Evolutionary conservation across 2,797 vertebrate genomes (phyloP), one percentile per base, ranked within the genome.

Genomic region (Anabacerthia variegaticeps): DNA sequence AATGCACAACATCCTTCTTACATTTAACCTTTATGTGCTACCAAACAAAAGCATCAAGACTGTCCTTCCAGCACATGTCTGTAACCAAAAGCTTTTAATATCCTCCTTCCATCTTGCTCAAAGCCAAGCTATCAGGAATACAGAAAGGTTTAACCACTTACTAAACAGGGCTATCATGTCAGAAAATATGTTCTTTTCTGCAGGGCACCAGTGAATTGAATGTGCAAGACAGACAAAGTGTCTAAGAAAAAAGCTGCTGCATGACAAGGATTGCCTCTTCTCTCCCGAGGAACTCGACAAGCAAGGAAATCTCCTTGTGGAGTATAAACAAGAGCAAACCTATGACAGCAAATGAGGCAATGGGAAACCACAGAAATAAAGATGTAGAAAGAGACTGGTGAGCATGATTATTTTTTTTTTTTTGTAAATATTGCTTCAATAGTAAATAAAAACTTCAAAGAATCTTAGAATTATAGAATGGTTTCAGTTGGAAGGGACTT

Each of bases 61-160:
- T 86, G 73, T 82, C 91, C 85, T 95, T 76, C 59, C 68, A 92
- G 93, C 48, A 69, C n/a, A 52, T 1, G 2, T 34, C 63, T 87
- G 67, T 54, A 87, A 74, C 52, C 34, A 74, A 94, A 93, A 95
- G 37, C 79, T 94, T 96, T 95, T 96, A 95, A 95, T 92, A 88
- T 67, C 67, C 52, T 54, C 23, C 66, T 72, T 56, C 68, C 8
- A 20, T 23, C 34, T 82, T 41, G 74, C 85, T 76, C 69, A 69
- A 88, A 96, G 51, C 58, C 93, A 91, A 83, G 72, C 46, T 81
- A 90, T 48, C 43, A 52, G 43, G 73, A 89, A 59, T 62, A 80
- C 0, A 48, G 78, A 73, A 94, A 88, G 91, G 92, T 65, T 76
- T 88, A 90, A 51, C 73, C 77, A 88, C 85, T 92, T 92, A 86